Evolutionary conservation across 2,888 invertebrate species (phyloP).

Genomic region (Cephalotes varians): DNA sequence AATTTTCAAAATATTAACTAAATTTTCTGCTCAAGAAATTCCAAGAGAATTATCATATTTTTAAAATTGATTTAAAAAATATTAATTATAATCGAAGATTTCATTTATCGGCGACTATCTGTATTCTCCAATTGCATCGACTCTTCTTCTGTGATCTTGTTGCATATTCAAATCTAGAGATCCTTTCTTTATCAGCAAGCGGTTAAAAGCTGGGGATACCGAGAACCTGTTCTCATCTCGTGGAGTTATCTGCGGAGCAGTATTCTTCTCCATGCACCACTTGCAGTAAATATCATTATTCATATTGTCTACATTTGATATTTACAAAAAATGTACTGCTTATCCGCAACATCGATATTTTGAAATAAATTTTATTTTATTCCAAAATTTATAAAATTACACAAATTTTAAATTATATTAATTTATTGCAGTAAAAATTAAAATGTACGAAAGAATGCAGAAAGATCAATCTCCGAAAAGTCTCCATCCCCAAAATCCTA

Average conservation of each 20-base stretch:
- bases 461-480: constrained; percentile 1
- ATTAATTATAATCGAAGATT: neutral
- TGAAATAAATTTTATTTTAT: neutral
- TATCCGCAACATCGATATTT: neutral
- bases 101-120: constrained; percentile 1
- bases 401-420: neutral
- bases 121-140: neutral
- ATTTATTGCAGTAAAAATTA: neutral
- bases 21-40: neutral
- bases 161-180: neutral
- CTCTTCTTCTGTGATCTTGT: neutral
- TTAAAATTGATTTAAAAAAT: neutral
- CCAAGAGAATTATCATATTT: neutral
- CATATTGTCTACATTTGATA: constrained; percentile 36
- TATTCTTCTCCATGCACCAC: neutral
- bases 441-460: neutral
- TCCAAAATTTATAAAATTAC: neutral
- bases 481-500: constrained; percentile 11
- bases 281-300: constrained; percentile 29
- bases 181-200: constrained; percentile 30
- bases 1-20: no score
- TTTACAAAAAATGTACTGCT: neutral
- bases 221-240: constrained; percentile 5
- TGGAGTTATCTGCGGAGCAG: constrained; percentile 21
- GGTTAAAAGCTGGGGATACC: constrained; percentile 14